Conservation (phyloP, 2,797 vertebrate genomes). For the Botia kubotai region DNA sequence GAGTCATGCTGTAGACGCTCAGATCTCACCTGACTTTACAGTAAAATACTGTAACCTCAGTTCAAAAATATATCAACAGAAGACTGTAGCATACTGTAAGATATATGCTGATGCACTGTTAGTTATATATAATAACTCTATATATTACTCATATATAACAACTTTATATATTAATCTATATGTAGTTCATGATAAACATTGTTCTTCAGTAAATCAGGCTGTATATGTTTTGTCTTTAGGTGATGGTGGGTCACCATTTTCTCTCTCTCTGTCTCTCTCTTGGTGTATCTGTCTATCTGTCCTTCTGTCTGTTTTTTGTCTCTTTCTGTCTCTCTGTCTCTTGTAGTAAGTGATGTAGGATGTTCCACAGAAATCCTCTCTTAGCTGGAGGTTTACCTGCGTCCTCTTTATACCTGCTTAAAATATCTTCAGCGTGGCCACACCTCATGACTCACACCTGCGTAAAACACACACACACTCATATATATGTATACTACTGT, state of each 20-base stretch:
- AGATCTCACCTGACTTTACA: background rate
- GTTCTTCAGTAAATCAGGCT: too few relatives aligned
- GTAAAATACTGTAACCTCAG: too few relatives aligned
- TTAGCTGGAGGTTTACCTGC: slow-evolving; percentile 31
- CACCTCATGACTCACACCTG: slow-evolving; percentile 42
- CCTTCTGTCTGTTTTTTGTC: too few relatives aligned
- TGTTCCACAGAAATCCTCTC: background rate
- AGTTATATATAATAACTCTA: too few relatives aligned
- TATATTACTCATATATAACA: too few relatives aligned
- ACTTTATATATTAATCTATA: too few relatives aligned
- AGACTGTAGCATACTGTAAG: too few relatives aligned
- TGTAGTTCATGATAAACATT: too few relatives aligned
- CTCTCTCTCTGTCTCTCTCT: background rate
- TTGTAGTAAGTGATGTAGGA: background rate
- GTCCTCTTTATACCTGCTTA: slow-evolving; percentile 69
- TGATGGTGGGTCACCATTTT: slow-evolving; percentile 7
- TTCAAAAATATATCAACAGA: too few relatives aligned
- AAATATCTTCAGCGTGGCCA: slow-evolving; percentile 70
- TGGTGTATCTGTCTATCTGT: background rate
- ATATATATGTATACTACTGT: background rate
- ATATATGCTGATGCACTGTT: too few relatives aligned
- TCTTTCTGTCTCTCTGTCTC: too few relatives aligned
- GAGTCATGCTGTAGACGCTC: slow-evolving; percentile 11
- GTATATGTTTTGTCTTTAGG: background rate
- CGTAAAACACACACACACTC: background rate